Evolutionary conservation across 2,113 vertebrate genomes (phyloP), one percentile per base, ranked within the genome.

Genomic region (Hypanus sabinus): DNA sequence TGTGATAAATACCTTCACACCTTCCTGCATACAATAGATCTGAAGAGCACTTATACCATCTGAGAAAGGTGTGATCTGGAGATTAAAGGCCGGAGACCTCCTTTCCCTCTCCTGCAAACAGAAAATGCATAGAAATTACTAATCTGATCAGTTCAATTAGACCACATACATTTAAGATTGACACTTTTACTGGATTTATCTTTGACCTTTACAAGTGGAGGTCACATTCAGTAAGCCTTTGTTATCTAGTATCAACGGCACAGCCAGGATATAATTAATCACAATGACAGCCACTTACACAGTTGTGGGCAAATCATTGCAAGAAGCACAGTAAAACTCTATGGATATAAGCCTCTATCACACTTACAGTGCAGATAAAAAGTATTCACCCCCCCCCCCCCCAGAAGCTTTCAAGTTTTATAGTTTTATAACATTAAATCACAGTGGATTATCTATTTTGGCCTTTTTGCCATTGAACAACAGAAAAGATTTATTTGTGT

Each of bases 1-100:
- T 24, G 5, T 83, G 76, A 30, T 5, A 70, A 95, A 79, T 97
- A 99, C 99, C 98, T 99, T 99, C 90, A 99, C 99, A 30, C 99
- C 99, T 96, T 99, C 98, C 95, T 99, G 99, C 98, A 99, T 99
- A 94, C 99, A 99, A 97, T 99, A 99, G 96, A 99, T 99, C 96
- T 99, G 99, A 0, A 99, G 97, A 12, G 99, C 99, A 71, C 99
- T 99, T 95, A 99, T 98, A 94, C 99, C 99, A 95, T 99, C 98
- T 16, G 98, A 98, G 96, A 99, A 99, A 1, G 99, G 99, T 95
- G 99, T 98, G 96, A 99, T 98, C 93, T 98, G 98, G 94, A 99
- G 97, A 96, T 98, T 99, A 96, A 99, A 99, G 0, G 98, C 98
- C 95, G 99, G 99, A 0, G 99, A 99, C 65, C 97, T 97, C 95